phyloP scores from a whole-genome alignment of 2,888 invertebrate genomes.

The Selenia dentaria region DNA sequence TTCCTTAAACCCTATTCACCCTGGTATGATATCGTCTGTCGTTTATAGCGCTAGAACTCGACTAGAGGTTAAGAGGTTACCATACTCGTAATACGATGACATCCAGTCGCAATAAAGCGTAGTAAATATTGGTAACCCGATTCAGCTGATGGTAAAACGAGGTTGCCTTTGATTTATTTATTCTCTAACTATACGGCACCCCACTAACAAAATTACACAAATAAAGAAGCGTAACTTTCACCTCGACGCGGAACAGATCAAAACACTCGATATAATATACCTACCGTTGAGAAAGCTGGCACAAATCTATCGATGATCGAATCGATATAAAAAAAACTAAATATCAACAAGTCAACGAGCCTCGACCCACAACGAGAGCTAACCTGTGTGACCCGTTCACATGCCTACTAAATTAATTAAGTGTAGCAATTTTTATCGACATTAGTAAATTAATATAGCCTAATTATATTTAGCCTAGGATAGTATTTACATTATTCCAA shows the following conservation, averaged over 20 bases:
- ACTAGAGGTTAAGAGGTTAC: too few relatives aligned
- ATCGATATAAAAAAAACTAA: conserved; percentile 10
- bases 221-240: conserved; percentile 32
- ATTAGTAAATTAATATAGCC: too few relatives aligned
- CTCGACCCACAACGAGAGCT: background rate
- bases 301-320: conserved; percentile 25
- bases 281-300: conserved; percentile 29
- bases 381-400: conserved; percentile 4
- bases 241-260: conserved; percentile 15
- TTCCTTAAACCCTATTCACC: too few relatives aligned
- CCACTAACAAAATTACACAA: conserved; percentile 31
- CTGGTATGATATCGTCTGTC: too few relatives aligned
- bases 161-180: conserved; percentile 12
- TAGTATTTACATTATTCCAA: too few relatives aligned
- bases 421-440: too few relatives aligned
- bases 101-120: too few relatives aligned
- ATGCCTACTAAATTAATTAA: conserved; percentile 8
- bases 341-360: conserved; percentile 1
- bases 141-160: conserved; percentile 9
- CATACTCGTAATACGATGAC: too few relatives aligned
- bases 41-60: too few relatives aligned
- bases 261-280: conserved; percentile 14
- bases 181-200: conserved; percentile 15
- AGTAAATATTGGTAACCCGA: too few relatives aligned
- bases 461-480: too few relatives aligned